phyloP scores from a whole-genome alignment of 35 echinoderm and acorn worm species.

The Apostichopus californicus region DNA sequence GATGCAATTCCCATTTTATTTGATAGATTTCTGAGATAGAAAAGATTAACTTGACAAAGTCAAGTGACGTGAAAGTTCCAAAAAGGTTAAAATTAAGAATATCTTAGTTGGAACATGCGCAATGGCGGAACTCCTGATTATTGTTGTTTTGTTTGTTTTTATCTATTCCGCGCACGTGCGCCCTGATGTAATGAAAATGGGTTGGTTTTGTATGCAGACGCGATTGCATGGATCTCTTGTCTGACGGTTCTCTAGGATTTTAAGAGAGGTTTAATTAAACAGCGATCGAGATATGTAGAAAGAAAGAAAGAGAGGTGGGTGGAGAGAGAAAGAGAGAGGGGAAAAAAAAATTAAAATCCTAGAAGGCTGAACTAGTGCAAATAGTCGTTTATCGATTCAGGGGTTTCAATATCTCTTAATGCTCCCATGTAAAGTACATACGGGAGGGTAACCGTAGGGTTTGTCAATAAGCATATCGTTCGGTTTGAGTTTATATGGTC shows the following conservation, averaged over 20 bases:
- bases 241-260: not conserved
- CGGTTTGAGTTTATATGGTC: not conserved
- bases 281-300: not conserved
- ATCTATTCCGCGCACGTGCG: not conserved
- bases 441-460: not conserved
- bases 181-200: not conserved
- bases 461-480: not conserved
- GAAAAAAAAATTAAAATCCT: not conserved
- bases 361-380: constrained; percentile 11
- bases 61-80: too few relatives aligned
- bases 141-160: too few relatives aligned
- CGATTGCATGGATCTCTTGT: not conserved
- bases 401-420: not conserved
- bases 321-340: too few relatives aligned
- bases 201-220: not conserved
- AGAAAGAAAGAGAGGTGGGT: too few relatives aligned
- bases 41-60: too few relatives aligned
- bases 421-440: not conserved
- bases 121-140: not conserved
- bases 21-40: too few relatives aligned
- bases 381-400: not conserved
- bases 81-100: not conserved
- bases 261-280: constrained; percentile 5
- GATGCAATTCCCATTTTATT: too few relatives aligned
- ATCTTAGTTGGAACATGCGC: not conserved